Conservation (phyloP, 2,113 vertebrate species). For the Marmota flaviventris region DNA sequence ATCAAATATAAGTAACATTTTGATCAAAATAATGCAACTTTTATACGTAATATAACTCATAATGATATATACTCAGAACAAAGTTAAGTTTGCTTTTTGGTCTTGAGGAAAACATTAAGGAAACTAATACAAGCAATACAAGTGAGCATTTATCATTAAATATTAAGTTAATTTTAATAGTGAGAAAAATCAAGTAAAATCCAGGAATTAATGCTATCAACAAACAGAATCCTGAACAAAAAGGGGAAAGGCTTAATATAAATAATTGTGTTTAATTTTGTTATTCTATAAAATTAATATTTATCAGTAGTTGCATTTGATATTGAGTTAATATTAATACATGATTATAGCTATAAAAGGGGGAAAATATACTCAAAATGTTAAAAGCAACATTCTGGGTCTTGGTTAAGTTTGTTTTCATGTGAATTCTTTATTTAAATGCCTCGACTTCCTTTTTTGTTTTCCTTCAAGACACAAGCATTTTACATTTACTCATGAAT, state of each 20-base stretch:
- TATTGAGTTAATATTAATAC: not conserved
- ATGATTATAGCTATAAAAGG: not conserved
- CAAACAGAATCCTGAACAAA: not conserved
- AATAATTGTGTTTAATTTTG: not conserved
- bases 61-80: not conserved
- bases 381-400: not conserved
- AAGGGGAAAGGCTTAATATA: not conserved
- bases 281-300: not conserved
- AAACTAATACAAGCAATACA: not conserved
- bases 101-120: not conserved
- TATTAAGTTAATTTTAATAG: slow-evolving; percentile 22
- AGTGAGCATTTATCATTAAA: not conserved
- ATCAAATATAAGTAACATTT: not conserved
- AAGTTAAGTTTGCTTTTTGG: not conserved
- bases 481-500: not conserved
- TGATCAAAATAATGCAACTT: not conserved
- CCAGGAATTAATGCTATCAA: not conserved
- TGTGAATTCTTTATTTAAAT: not conserved
- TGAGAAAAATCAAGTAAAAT: not conserved
- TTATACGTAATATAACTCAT: not conserved
- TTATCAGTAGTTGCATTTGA: not conserved
- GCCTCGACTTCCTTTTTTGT: not conserved
- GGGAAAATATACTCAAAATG: not conserved
- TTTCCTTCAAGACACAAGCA: not conserved
- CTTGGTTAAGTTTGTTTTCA: not conserved